A percentile compares a stretch with the other conserved stretches of the same genome.
Evolutionary conservation across 2,113 vertebrate genomes (phyloP).

Genomic region (Connochaetes taurinus): DNA sequence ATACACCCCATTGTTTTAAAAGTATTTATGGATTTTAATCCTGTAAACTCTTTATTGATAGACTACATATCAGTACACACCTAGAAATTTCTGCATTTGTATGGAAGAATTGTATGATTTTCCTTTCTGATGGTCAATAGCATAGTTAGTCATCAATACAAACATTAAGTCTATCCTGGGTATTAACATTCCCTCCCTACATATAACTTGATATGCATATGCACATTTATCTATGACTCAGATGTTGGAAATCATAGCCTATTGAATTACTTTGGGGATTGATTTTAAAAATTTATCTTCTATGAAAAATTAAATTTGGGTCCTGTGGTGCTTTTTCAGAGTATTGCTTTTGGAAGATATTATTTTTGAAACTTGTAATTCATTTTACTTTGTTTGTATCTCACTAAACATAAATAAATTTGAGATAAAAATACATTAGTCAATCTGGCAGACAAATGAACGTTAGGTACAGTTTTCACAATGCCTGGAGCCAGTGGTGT

Average conservation of each 20-base stretch:
- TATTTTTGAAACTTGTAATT: constrained; percentile 81
- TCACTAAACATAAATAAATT: constrained; percentile 80
- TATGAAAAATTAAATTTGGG: constrained; percentile 78
- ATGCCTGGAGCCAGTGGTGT: constrained; percentile 64
- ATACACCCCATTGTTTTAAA: not conserved
- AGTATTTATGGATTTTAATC: not conserved
- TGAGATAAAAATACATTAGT: constrained; percentile 78
- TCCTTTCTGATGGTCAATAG: constrained; percentile 60
- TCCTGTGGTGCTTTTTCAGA: constrained; percentile 68
- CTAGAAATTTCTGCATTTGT: not conserved
- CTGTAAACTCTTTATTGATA: not conserved
- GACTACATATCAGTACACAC: not conserved
- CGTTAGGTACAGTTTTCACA: constrained; percentile 46
- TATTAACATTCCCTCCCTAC: constrained; percentile 63
- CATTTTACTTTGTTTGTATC: constrained; percentile 82
- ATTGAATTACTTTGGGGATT: constrained; percentile 75
- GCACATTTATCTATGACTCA: constrained; percentile 56
- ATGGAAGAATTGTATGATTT: constrained; percentile 52
- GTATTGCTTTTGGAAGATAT: constrained; percentile 80
- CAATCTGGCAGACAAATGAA: constrained; percentile 76
- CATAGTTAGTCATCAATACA: constrained; percentile 64
- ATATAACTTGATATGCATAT: constrained; percentile 64
- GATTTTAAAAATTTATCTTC: constrained; percentile 80
- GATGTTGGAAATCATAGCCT: constrained; percentile 74
- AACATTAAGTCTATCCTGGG: constrained; percentile 35